phyloP scores from a whole-genome alignment of 2,888 invertebrate genomes.

The Sericinus montela region DNA sequence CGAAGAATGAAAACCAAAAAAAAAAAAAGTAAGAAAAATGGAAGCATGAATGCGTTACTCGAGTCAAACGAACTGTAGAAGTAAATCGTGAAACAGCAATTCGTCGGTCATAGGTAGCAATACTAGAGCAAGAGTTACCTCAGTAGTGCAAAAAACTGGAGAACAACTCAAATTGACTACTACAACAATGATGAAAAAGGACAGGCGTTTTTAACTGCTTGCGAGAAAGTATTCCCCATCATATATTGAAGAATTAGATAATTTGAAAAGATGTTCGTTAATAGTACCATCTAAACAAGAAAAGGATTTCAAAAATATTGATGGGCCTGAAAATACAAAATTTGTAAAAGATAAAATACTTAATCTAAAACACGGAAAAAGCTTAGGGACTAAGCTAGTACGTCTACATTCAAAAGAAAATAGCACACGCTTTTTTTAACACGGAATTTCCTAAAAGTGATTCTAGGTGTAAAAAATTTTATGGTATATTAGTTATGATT shows the following conservation, averaged over 20 bases:
- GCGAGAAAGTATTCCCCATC: conserved; percentile 59
- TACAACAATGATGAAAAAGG: conserved; percentile 44
- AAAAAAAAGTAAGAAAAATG: conserved; percentile 47
- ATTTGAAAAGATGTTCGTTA: conserved; percentile 28
- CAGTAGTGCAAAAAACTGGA: conserved; percentile 30
- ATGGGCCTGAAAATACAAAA: conserved; percentile 52
- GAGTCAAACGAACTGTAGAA: conserved; percentile 34
- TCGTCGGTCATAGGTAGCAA: conserved; percentile 31
- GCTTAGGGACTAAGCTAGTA: conserved; percentile 33
- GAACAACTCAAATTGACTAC: background rate
- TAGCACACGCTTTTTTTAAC: conserved; percentile 47
- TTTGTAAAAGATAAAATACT: conserved; percentile 50
- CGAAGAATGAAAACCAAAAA: conserved; percentile 58
- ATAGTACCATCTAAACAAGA: conserved; percentile 25
- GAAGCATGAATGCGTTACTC: conserved; percentile 44
- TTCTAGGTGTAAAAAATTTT: conserved; percentile 63
- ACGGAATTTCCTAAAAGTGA: conserved; percentile 35
- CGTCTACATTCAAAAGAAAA: conserved; percentile 54
- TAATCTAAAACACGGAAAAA: conserved; percentile 30
- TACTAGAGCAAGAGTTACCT: conserved; percentile 35
- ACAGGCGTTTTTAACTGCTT: conserved; percentile 50
- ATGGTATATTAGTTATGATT: conserved; percentile 51
- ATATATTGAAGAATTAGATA: conserved; percentile 38
- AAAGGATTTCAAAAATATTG: conserved; percentile 42
- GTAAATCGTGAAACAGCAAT: conserved; percentile 33